These are phyloP conservation scores for Porites evermanni DNA, from an alignment of 92 coral and sea anemone species.

Conservation along the genomic window DNA sequence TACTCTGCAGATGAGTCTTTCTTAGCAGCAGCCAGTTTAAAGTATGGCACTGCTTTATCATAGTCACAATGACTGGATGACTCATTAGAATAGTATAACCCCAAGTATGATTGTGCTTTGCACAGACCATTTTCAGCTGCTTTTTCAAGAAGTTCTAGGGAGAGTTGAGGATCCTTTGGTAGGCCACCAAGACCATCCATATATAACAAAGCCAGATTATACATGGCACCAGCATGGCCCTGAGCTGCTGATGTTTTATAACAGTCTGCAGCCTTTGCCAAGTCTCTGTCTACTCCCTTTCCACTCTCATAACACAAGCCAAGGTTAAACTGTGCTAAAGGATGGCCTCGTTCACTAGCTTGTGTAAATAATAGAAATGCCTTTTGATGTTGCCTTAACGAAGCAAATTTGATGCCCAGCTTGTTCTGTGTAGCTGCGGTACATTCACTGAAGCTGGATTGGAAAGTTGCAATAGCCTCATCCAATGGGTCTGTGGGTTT, in stretches of 20 bases:
- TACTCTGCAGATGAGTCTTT: slow-evolving; percentile 87
- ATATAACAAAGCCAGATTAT: slow-evolving; percentile 75
- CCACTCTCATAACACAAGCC: slow-evolving; percentile 97
- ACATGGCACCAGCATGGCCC: slow-evolving; percentile 84
- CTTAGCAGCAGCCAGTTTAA: slow-evolving; percentile 88
- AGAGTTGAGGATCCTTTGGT: slow-evolving; percentile 59
- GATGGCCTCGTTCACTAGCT: slow-evolving; percentile 92
- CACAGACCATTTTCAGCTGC: slow-evolving; percentile 75
- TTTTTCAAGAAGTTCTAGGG: slow-evolving; percentile 60
- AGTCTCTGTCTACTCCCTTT: slow-evolving; percentile 82
- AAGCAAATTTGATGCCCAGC: slow-evolving; percentile 89
- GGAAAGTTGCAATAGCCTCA: slow-evolving; percentile 86
- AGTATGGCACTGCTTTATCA: slow-evolving; percentile 76
- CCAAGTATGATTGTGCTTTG: slow-evolving; percentile 94
- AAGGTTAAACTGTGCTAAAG: slow-evolving; percentile 92
- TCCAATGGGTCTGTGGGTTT: slow-evolving; percentile 71
- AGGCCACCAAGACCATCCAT: slow-evolving; percentile 89
- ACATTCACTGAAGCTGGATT: slow-evolving; percentile 78
- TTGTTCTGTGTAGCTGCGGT: slow-evolving; percentile 95
- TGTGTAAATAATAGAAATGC: slow-evolving; percentile 83
- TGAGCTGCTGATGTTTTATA: slow-evolving; percentile 71
- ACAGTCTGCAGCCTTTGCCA: slow-evolving; percentile 75
- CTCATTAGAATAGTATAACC: slow-evolving; percentile 89
- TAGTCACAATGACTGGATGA: slow-evolving; percentile 72
- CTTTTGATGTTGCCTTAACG: slow-evolving; percentile 75